Conservation (phyloP, 2,888 invertebrate species). For the Ctenicera cuprea region DNA sequence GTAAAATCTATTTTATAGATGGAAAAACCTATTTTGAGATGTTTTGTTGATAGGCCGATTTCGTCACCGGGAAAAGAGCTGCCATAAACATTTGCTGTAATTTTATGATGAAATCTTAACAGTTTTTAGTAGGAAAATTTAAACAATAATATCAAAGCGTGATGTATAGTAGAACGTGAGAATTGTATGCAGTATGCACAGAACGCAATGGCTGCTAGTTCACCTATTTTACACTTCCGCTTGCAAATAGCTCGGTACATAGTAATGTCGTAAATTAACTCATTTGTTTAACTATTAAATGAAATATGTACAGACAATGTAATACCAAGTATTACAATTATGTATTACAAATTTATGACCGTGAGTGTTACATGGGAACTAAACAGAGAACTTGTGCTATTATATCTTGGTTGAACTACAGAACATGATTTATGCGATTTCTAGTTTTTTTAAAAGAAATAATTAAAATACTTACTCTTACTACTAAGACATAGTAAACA, state of each 20-base stretch:
- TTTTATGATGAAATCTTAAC: not conserved
- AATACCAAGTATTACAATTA: conserved; percentile 5
- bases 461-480: no score
- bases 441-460: no score
- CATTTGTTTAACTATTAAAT: conserved; percentile 21
- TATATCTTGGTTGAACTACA: not conserved
- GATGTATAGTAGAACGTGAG: conserved; percentile 9
- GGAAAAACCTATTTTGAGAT: conserved; percentile 4
- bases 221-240: conserved; percentile 22
- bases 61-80: not conserved
- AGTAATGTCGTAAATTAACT: conserved; percentile 23
- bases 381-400: not conserved
- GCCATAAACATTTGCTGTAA: not conserved
- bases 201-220: conserved; percentile 6
- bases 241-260: conserved; percentile 18
- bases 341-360: conserved; percentile 3
- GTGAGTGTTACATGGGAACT: not conserved
- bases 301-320: conserved; percentile 8
- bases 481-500: no score
- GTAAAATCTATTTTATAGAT: conserved; percentile 2
- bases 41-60: conserved; percentile 6
- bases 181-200: not conserved
- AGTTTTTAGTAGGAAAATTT: not conserved
- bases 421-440: no score
- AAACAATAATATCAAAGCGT: not conserved